Evolutionary conservation across 2,113 vertebrate genomes (phyloP).

Genomic region (Nothoprocta pentlandii): DNA sequence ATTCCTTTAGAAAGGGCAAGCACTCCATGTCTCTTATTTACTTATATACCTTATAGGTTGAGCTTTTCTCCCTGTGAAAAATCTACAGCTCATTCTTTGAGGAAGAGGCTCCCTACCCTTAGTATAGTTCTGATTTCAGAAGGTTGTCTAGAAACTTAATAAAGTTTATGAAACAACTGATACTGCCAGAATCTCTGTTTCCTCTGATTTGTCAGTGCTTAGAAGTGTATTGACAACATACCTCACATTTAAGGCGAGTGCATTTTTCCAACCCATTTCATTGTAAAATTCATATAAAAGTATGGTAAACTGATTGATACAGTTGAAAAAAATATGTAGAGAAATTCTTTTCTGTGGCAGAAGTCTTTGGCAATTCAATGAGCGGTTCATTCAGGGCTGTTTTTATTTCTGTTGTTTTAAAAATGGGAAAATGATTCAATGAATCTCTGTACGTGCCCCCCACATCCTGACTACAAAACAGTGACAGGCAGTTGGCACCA

Average conservation of each 20-base stretch:
- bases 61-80: background rate
- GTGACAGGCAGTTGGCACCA: accelerated
- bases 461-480: background rate
- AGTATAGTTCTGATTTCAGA: background rate
- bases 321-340: background rate
- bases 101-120: background rate
- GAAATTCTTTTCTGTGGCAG: background rate
- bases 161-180: background rate
- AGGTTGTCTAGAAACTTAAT: background rate
- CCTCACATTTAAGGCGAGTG: background rate
- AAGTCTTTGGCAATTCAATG: background rate
- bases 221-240: background rate
- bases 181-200: background rate
- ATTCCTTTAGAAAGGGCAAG: background rate
- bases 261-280: background rate
- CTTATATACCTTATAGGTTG: background rate
- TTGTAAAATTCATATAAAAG: background rate
- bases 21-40: background rate
- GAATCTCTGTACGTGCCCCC: background rate
- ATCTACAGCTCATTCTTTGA: background rate
- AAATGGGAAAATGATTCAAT: background rate
- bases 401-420: background rate
- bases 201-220: background rate
- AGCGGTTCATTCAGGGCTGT: background rate
- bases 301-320: background rate